Conservation (phyloP, 2,888 invertebrate species). For the Cryptops parisi region DNA sequence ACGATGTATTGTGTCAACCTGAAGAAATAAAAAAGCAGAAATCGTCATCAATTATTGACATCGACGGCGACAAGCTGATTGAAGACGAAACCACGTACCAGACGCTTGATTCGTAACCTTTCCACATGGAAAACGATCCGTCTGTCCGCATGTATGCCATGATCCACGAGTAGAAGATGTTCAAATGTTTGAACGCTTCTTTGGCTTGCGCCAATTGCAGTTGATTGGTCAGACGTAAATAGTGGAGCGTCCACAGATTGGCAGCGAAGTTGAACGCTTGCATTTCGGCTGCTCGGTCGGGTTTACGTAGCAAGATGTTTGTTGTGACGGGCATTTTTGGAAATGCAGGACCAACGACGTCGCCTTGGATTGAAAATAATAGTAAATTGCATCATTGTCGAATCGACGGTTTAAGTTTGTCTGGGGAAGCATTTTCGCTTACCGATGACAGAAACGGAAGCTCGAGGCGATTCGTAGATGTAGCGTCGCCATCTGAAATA, state of each 20-base stretch:
- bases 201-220: constrained; percentile 33
- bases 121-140: constrained; percentile 34
- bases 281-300: constrained; percentile 38
- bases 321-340: constrained; percentile 28
- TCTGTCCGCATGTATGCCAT: constrained; percentile 15
- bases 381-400: not conserved
- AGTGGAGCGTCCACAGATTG: constrained; percentile 39
- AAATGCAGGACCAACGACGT: constrained; percentile 39
- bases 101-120: constrained; percentile 30
- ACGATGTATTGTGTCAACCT: constrained; percentile 41
- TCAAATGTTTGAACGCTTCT: constrained; percentile 32
- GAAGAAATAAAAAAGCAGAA: constrained; percentile 11
- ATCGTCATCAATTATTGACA: not conserved
- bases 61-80: not conserved
- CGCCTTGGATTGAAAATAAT: constrained; percentile 30
- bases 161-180: constrained; percentile 20
- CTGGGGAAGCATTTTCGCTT: too few species aligned
- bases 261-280: constrained; percentile 40
- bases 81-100: constrained; percentile 26
- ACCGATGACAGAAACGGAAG: constrained; percentile 38
- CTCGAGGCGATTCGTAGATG: constrained; percentile 39
- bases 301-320: constrained; percentile 30
- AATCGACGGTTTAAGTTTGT: too few species aligned
- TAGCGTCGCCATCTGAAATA: constrained; percentile 37
- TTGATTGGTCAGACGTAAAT: constrained; percentile 39